Evolutionary conservation across 2,113 vertebrate genomes (phyloP).

Genomic region (Alouatta palliata): DNA sequence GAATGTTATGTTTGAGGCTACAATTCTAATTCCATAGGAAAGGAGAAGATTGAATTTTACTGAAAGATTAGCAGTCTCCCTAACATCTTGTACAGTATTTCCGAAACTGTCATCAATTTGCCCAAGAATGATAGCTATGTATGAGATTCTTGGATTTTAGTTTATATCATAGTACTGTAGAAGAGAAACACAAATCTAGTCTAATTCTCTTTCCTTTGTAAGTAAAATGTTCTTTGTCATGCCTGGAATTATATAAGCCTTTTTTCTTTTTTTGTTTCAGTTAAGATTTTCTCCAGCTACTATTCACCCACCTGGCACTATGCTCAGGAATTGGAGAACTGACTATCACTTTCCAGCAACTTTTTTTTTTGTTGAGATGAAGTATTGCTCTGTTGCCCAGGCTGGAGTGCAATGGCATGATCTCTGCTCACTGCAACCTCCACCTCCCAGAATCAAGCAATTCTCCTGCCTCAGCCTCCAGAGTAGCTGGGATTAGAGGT

Average conservation of each 20-base stretch:
- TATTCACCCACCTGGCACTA: neutral
- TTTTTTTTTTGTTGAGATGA: neutral
- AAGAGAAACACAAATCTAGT: neutral
- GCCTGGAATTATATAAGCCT: neutral
- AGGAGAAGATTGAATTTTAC: neutral
- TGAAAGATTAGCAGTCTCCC: neutral
- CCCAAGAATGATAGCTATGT: neutral
- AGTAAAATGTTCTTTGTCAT: neutral
- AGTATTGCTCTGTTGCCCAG: neutral
- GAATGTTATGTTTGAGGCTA: neutral
- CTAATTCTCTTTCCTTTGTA: neutral
- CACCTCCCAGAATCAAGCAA: neutral
- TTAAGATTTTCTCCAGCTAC: neutral
- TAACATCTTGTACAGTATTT: neutral
- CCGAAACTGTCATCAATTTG: neutral
- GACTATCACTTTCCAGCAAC: neutral
- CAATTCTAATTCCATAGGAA: constrained; percentile 6
- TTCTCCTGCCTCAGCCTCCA: neutral
- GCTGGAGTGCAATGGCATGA: neutral
- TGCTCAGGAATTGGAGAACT: neutral
- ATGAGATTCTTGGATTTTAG: neutral
- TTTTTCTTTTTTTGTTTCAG: neutral
- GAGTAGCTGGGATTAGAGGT: neutral
- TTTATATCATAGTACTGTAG: neutral
- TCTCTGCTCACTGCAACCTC: neutral